phyloP scores from a whole-genome alignment of 2,113 vertebrate genomes.

The Bungarus multicinctus region DNA sequence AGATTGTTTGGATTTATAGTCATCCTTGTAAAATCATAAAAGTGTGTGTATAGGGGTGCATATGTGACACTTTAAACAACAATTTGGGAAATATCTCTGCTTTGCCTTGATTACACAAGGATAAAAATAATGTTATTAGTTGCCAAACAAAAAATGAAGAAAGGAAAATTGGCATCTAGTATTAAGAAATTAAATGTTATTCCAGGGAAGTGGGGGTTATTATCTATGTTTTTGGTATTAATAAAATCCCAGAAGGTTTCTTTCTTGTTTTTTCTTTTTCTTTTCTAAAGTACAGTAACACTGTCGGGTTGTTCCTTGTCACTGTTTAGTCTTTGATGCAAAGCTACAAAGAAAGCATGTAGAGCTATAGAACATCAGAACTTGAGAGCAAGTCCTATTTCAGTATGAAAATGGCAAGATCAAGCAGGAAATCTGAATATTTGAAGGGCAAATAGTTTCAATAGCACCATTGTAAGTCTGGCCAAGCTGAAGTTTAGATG shows the following conservation, averaged over 20 bases:
- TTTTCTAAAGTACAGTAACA: slow-evolving; percentile 48
- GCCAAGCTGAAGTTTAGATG: not conserved
- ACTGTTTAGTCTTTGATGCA: slow-evolving; percentile 11
- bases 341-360: slow-evolving; percentile 34
- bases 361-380: slow-evolving; percentile 26
- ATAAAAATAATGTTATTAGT: slow-evolving; percentile 11
- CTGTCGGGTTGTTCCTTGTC: slow-evolving; percentile 33
- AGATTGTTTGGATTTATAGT: not conserved
- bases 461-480: not conserved
- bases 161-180: not conserved
- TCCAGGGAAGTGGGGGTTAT: not conserved
- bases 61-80: slow-evolving; percentile 4
- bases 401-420: slow-evolving; percentile 18
- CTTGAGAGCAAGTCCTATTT: not conserved
- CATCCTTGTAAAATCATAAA: slow-evolving; percentile 1
- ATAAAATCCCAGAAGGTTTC: slow-evolving; percentile 40
- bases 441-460: not conserved
- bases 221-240: slow-evolving; percentile 28
- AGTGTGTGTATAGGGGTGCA: not conserved
- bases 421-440: not conserved
- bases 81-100: slow-evolving; percentile 10
- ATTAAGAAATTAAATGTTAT: slow-evolving; percentile 29
- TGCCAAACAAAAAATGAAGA: not conserved
- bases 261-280: slow-evolving; percentile 23
- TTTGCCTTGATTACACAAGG: slow-evolving; percentile 19